These are phyloP conservation scores for Oncopodura yosiiana DNA, from an alignment of 1,140 invertebrate genomes.

Conservation along the genomic window DNA sequence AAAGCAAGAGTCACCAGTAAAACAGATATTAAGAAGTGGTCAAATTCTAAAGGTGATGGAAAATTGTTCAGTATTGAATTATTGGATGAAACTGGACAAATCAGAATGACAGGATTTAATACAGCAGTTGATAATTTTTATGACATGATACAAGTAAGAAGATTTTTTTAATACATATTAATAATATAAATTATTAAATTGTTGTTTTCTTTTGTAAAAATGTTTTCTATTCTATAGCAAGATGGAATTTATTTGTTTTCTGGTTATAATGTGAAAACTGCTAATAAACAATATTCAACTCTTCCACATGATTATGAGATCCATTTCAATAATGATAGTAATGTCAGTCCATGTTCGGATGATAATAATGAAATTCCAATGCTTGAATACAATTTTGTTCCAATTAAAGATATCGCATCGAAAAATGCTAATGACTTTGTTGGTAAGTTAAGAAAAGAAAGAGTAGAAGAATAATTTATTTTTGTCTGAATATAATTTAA, in stretches of 20 bases:
- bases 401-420: slow-evolving; percentile 57
- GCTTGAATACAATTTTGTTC: slow-evolving; percentile 71
- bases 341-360: slow-evolving; percentile 58
- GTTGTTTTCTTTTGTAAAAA: slow-evolving; percentile 45
- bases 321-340: slow-evolving; percentile 70
- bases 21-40: slow-evolving; percentile 71
- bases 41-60: slow-evolving; percentile 82
- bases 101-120: slow-evolving; percentile 87
- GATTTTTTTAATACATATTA: slow-evolving; percentile 22
- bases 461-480: background rate
- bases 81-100: slow-evolving; percentile 87
- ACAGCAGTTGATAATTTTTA: slow-evolving; percentile 82
- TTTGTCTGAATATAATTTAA: background rate
- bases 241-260: slow-evolving; percentile 68
- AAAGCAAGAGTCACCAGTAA: slow-evolving; percentile 82
- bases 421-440: slow-evolving; percentile 59
- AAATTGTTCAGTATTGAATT: slow-evolving; percentile 89
- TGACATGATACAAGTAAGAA: slow-evolving; percentile 71
- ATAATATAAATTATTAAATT: slow-evolving; percentile 6
- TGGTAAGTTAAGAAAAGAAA: slow-evolving; percentile 46
- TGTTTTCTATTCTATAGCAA: slow-evolving; percentile 52
- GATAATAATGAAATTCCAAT: slow-evolving; percentile 56
- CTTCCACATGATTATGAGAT: slow-evolving; percentile 95
- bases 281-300: slow-evolving; percentile 78
- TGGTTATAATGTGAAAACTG: slow-evolving; percentile 69